Evolutionary conservation across 2,888 invertebrate genomes (phyloP).

Genomic region (Lymantria monacha): DNA sequence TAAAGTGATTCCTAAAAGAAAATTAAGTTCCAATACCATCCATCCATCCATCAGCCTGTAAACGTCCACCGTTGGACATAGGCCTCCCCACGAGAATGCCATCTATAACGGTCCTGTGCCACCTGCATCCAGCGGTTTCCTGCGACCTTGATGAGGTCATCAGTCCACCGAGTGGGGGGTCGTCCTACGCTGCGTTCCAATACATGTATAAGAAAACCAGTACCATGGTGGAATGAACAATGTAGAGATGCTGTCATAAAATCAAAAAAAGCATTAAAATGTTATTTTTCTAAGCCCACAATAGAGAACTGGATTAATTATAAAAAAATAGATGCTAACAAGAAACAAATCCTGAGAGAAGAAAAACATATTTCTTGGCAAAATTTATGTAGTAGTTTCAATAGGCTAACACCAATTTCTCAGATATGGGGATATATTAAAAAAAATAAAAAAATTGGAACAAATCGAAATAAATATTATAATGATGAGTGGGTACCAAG

Average conservation of each 20-base stretch:
- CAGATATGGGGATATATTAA: neutral
- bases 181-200: no score
- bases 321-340: slow-evolving; percentile 7
- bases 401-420: neutral
- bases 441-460: neutral
- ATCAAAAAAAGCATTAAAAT: neutral
- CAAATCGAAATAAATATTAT: neutral
- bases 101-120: no score
- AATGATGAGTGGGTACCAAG: slow-evolving; percentile 2
- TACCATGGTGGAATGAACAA: neutral
- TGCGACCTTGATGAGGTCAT: no score
- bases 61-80: no score
- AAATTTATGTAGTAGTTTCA: slow-evolving; percentile 6
- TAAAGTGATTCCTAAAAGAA: neutral
- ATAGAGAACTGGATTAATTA: neutral
- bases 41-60: no score
- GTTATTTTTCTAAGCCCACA: neutral
- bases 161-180: no score
- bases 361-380: slow-evolving; percentile 5
- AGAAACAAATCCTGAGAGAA: slow-evolving; percentile 7
- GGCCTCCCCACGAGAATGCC: no score
- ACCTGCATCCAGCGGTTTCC: no score
- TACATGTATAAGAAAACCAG: neutral
- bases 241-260: neutral
- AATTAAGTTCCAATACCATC: no score